Evolutionary conservation across 2,888 invertebrate species (phyloP).

Genomic region (Drosophila pseudotakahashii): DNA sequence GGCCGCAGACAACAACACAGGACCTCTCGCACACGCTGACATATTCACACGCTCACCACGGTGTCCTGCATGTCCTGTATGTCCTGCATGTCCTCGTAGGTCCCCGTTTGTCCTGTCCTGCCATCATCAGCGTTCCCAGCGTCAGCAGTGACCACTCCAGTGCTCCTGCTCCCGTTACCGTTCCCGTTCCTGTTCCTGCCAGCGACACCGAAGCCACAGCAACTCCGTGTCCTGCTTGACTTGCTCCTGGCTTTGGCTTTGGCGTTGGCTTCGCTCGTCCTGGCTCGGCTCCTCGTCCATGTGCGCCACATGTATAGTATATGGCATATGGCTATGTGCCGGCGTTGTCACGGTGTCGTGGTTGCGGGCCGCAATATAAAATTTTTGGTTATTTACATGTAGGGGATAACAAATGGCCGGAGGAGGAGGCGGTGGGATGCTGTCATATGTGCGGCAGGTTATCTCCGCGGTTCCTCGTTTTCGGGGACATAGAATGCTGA

Average conservation of each 20-base stretch:
- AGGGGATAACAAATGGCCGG: slow-evolving; percentile 45
- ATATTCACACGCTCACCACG: slow-evolving; percentile 61
- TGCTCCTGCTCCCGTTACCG: not conserved
- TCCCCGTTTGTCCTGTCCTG: slow-evolving; percentile 19
- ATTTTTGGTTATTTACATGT: slow-evolving; percentile 72
- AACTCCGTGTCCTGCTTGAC: slow-evolving; percentile 38
- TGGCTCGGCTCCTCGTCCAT: slow-evolving; percentile 24
- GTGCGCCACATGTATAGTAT: slow-evolving; percentile 55
- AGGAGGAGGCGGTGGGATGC: not conserved
- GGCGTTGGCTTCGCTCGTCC: slow-evolving; percentile 1
- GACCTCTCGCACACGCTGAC: slow-evolving; percentile 39
- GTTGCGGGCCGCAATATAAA: slow-evolving; percentile 66
- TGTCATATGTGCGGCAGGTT: slow-evolving; percentile 54
- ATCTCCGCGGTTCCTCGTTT: slow-evolving; percentile 38
- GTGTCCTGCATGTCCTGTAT: slow-evolving; percentile 25
- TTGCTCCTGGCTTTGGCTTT: slow-evolving; percentile 30
- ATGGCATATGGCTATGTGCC: slow-evolving; percentile 39
- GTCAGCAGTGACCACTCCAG: slow-evolving; percentile 28
- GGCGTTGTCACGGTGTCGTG: slow-evolving; percentile 75
- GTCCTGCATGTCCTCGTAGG: slow-evolving; percentile 8
- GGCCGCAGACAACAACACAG: slow-evolving; percentile 69
- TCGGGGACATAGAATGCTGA: slow-evolving; percentile 2
- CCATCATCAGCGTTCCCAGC: slow-evolving; percentile 26
- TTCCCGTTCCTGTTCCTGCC: slow-evolving; percentile 6
- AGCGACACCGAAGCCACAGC: slow-evolving; percentile 19